phyloP scores from a whole-genome alignment of 2,888 invertebrate genomes.

The Apocheima hispidaria region DNA sequence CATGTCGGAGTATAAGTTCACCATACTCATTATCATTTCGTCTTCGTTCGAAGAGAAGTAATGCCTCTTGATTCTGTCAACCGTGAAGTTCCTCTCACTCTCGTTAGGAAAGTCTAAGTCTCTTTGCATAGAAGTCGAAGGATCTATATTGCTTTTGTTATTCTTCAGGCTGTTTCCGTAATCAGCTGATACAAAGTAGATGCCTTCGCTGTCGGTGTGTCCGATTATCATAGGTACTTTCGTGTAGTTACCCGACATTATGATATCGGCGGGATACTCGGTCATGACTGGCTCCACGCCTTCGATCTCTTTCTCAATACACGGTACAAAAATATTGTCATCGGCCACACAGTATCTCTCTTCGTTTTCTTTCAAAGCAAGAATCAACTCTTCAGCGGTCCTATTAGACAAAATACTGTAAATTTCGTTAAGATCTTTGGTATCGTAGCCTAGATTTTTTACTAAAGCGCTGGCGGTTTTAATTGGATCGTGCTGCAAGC shows the following conservation, averaged over 20 bases:
- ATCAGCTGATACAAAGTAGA: slow-evolving; percentile 72
- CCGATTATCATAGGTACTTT: slow-evolving; percentile 81
- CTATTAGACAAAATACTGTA: slow-evolving; percentile 67
- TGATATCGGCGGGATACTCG: slow-evolving; percentile 66
- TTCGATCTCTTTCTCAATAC: slow-evolving; percentile 70
- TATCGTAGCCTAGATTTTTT: slow-evolving; percentile 70
- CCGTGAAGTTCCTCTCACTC: slow-evolving; percentile 63
- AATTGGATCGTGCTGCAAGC: slow-evolving; percentile 71
- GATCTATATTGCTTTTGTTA: slow-evolving; percentile 51
- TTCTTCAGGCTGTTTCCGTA: slow-evolving; percentile 67
- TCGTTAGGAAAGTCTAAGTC: slow-evolving; percentile 71
- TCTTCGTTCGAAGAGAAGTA: slow-evolving; percentile 70
- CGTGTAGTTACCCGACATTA: slow-evolving; percentile 71
- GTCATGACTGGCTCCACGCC: slow-evolving; percentile 71
- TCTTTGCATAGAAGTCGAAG: slow-evolving; percentile 57
- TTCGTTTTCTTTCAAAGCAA: slow-evolving; percentile 63
- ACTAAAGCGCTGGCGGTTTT: slow-evolving; percentile 66
- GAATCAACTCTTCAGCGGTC: slow-evolving; percentile 64
- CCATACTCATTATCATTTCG: slow-evolving; percentile 75
- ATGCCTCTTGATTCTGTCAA: slow-evolving; percentile 58
- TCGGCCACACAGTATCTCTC: slow-evolving; percentile 70
- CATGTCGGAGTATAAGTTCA: slow-evolving; percentile 74
- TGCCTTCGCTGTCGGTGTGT: slow-evolving; percentile 75
- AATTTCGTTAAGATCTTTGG: slow-evolving; percentile 70
- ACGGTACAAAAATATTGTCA: slow-evolving; percentile 72